Base-by-base conservation (phyloP, 2,113 vertebrate genomes). In the Puffinus mauretanicus region DNA sequence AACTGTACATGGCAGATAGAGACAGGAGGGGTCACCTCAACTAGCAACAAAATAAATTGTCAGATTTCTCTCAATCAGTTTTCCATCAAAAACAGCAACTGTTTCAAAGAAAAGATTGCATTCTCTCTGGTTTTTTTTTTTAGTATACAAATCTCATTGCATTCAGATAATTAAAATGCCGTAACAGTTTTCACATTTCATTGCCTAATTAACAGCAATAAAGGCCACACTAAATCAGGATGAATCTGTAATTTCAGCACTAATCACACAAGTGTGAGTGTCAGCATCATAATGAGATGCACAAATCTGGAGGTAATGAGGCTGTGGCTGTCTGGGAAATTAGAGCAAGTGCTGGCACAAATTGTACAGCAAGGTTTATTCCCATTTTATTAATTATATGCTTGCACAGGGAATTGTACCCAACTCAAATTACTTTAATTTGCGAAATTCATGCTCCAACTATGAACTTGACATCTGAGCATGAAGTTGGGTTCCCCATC, bases 141-240 rank as follows among this genome's bases (percentile, higher is more conserved):
- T 64, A 82, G 90, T 93, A 72, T 79, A 82, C 80, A 95, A 90
- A 96, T 96, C 73, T 82, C 60, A 75, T 67, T 96, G 84, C 82
- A 82, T 97, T 97, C 81, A 91, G 78, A 93, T 98, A 98, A 97
- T 98, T 97, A 97, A 97, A 97, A 97, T 95, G 94, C 96, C 0
- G 2, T 95, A 97, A 96, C 93, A 91, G 94, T 97, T 97, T 97
- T 95, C 89, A 94, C 93, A 95, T 97, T 97, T 94, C 71, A 66
- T 95, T 97, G 95, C 86, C 97, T 98, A 97, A 98, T 98, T 98
- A 98, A 97, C 97, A 96, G 96, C 97, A 97, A 96, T 98, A 97
- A 98, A 96, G 93, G 75, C 91, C 87, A 88, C 92, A 92, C 94
- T 97, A 97, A 96, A 97, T 98, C 89, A 91, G 92, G 96, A 95